Evolutionary conservation across 2,113 vertebrate species (phyloP), one percentile per base, ranked within the genome.

Genomic region (Chaetura pelagica): DNA sequence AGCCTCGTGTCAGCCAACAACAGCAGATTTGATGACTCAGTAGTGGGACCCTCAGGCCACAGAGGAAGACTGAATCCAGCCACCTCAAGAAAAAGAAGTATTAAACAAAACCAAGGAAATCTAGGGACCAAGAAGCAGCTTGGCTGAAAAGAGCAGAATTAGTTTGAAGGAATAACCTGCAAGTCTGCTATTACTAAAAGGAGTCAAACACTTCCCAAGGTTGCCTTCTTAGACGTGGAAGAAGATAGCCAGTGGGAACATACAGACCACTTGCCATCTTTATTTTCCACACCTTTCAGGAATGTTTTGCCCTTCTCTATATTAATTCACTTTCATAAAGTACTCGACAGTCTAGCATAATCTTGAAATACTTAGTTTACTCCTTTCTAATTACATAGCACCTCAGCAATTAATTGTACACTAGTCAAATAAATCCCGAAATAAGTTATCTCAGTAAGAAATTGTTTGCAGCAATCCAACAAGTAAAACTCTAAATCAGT

Each of bases 381-480:
- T 67, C 54, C 63, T 72, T 89, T 44, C 23, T 82, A 83, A 87
- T 87, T 87, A 91, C 78, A 84, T 35, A 72, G 75, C 44, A 76
- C 30, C 62, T 87, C 81, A 76, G 26, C 57, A 85, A 64, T 13
- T 54, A 57, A 93, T 67, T 67, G 66, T 29, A 66, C 15, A 59
- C 30, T 32, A 67, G 32, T 48, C 74, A 93, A 91, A 91, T 75
- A 91, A 86, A 93, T 75, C 52, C 81, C 73, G 57, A 66, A 94
- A 74, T 51, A 32, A 82, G 22, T 78, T 78, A 59, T 26, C 61
- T 81, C 64, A 21, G 29, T 35, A 38, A 38, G 38, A 38, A 75
- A 89, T 22, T 71, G 17, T 67, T 87, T 78, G 40, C 52, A 82
- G 54, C 57, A 82, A 82, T 34, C 27, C 54, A 85, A 27, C 51